A percentile compares a stretch with the other conserved stretches of the same genome.
phyloP scores from a whole-genome alignment of 2,113 vertebrate species.

The Clarias batrachus region DNA sequence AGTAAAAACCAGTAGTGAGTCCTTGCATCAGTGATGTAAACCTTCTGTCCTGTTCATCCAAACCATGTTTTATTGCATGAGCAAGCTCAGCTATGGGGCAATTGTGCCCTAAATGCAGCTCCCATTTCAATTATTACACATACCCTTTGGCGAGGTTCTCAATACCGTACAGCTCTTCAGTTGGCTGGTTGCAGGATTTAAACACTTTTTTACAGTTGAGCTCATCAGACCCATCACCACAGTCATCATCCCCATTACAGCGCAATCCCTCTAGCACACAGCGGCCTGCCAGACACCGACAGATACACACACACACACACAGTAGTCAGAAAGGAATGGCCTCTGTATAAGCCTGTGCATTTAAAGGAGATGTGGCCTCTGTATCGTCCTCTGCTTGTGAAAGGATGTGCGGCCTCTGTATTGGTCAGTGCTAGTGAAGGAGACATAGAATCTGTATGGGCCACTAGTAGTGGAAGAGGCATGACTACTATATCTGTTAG shows the following conservation, averaged over 20 bases:
- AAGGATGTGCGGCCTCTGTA: neutral
- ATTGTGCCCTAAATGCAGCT: neutral
- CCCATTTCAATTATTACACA: conserved; percentile 43
- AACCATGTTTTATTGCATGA: neutral
- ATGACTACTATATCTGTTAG: neutral
- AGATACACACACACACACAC: neutral
- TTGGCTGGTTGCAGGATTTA: conserved; percentile 76
- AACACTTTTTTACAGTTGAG: conserved; percentile 73
- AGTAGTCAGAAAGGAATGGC: neutral
- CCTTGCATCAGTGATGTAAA: neutral
- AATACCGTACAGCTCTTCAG: conserved; percentile 87
- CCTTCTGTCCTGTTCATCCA: neutral
- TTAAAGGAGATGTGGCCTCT: neutral
- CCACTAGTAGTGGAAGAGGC: neutral
- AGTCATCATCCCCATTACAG: conserved; percentile 92
- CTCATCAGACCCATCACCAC: conserved; percentile 89
- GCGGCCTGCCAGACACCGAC: conserved; percentile 72
- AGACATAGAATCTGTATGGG: neutral
- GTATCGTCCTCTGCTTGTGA: neutral
- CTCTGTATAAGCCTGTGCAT: neutral
- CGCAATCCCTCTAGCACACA: conserved; percentile 81
- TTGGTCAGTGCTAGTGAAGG: neutral
- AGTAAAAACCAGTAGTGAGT: conserved; percentile 9
- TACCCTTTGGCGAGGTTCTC: conserved; percentile 88
- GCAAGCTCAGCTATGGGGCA: neutral